Conservation (phyloP, 1,140 invertebrate species). For the Orius insidiosus region DNA sequence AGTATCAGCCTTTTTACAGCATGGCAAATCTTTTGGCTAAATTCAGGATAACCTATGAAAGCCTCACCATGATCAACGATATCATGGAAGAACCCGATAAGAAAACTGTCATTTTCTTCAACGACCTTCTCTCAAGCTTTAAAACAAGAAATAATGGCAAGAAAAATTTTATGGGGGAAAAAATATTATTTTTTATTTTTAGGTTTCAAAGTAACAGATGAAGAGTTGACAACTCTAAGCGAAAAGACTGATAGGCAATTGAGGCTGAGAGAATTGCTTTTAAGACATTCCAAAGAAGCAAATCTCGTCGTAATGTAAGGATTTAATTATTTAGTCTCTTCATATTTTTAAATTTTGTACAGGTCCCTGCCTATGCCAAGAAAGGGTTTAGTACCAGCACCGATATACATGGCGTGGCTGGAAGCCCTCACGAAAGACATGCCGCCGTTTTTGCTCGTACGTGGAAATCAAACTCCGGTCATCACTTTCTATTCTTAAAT, state of each 20-base stretch:
- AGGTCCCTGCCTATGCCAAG: conserved; percentile 85
- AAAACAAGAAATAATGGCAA: conserved; percentile 28
- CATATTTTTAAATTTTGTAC: too few species aligned
- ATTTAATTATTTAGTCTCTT: too few species aligned
- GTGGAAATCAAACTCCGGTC: conserved; percentile 90
- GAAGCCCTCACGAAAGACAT: conserved; percentile 72
- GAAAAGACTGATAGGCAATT: conserved; percentile 79
- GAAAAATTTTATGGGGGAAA: conserved; percentile 29
- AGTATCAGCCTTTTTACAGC: conserved; percentile 32
- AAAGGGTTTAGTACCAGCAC: conserved; percentile 70
- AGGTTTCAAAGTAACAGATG: conserved; percentile 52
- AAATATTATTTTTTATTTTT: conserved; percentile 11
- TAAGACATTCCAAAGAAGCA: conserved; percentile 65
- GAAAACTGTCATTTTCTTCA: conserved; percentile 51
- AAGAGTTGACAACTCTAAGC: conserved; percentile 52
- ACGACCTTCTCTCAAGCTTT: conserved; percentile 50
- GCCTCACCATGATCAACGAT: conserved; percentile 76
- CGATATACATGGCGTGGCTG: conserved; percentile 87
- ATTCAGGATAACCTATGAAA: conserved; percentile 84
- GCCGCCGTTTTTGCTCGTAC: conserved; percentile 82
- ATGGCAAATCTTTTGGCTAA: conserved; percentile 84
- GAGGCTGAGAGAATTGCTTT: conserved; percentile 61
- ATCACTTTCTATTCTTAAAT: conserved; percentile 88
- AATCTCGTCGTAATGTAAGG: conserved; percentile 79
- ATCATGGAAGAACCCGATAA: conserved; percentile 51